Conservation (phyloP, 2,888 invertebrate species). For the Erebia ligea region DNA sequence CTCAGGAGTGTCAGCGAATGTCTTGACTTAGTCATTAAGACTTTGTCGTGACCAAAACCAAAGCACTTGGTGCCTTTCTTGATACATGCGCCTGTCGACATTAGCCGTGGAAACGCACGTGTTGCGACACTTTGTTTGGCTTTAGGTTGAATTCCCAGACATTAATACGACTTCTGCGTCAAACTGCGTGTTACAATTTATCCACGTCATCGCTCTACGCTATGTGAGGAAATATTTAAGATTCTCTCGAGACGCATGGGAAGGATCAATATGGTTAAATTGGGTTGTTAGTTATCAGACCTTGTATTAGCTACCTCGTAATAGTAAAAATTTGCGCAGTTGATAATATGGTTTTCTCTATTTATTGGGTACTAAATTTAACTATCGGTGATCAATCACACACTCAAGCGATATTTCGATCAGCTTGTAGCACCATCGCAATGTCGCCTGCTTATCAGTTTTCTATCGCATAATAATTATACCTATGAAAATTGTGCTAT, state of each 20-base stretch:
- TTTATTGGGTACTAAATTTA: background rate
- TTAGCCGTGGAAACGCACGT: too few species aligned
- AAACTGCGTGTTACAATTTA: conserved; percentile 39
- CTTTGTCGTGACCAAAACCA: too few species aligned
- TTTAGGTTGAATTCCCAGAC: conserved; percentile 13
- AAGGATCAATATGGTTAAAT: conserved; percentile 34
- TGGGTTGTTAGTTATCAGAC: conserved; percentile 12
- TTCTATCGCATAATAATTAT: too few species aligned
- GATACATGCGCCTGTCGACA: too few species aligned
- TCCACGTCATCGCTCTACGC: conserved; percentile 40
- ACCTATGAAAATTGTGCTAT: too few species aligned
- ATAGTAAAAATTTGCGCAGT: background rate
- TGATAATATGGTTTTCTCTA: background rate
- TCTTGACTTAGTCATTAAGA: too few species aligned
- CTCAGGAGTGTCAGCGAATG: too few species aligned
- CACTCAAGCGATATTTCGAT: too few species aligned
- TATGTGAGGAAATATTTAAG: conserved; percentile 40
- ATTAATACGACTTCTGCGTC: conserved; percentile 8
- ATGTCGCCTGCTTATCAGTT: too few species aligned
- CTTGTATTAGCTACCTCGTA: background rate
- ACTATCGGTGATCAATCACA: too few species aligned
- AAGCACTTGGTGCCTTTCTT: too few species aligned
- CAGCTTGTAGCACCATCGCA: too few species aligned
- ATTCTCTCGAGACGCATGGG: conserved; percentile 35
- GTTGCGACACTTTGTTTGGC: background rate